phyloP scores from a whole-genome alignment of 2,797 vertebrate species.

The Hippoglossus hippoglossus region DNA sequence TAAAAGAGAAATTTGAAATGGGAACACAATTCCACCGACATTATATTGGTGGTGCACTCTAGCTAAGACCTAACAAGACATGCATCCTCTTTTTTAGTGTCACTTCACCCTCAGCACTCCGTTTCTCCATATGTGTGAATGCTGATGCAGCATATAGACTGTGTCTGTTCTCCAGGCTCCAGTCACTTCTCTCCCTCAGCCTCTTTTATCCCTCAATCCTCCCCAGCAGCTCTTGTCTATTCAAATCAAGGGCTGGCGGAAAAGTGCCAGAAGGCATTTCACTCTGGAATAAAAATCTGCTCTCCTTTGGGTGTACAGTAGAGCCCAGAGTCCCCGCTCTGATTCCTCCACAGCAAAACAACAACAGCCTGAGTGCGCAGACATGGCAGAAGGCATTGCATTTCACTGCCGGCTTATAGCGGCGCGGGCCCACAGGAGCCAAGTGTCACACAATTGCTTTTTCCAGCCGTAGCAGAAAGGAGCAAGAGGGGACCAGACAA shows the following conservation, averaged over 20 bases:
- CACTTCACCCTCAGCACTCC: constrained; percentile 8
- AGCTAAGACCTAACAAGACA: constrained; percentile 8
- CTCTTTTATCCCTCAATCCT: constrained; percentile 75
- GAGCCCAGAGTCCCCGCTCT: constrained; percentile 62
- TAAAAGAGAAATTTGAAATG: not conserved
- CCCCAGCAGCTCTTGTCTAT: constrained; percentile 77
- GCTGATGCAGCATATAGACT: constrained; percentile 59
- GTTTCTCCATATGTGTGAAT: constrained; percentile 32
- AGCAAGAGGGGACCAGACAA: constrained; percentile 56
- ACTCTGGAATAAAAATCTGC: constrained; percentile 71
- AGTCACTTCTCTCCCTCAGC: constrained; percentile 63
- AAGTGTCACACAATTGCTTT: constrained; percentile 74
- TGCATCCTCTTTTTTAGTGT: constrained; percentile 5
- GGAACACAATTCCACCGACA: not conserved
- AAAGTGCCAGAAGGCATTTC: constrained; percentile 77
- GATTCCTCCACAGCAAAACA: constrained; percentile 68
- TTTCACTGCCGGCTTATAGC: constrained; percentile 61
- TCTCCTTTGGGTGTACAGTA: constrained; percentile 71
- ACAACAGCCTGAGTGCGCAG: constrained; percentile 67
- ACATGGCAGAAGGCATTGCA: constrained; percentile 49
- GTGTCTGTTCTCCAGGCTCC: constrained; percentile 51
- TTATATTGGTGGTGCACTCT: not conserved
- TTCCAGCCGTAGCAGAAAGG: constrained; percentile 49
- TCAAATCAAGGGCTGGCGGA: constrained; percentile 74
- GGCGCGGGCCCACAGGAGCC: constrained; percentile 60